Conservation (phyloP, 1,140 invertebrate species). For the Aphis gossypii region DNA sequence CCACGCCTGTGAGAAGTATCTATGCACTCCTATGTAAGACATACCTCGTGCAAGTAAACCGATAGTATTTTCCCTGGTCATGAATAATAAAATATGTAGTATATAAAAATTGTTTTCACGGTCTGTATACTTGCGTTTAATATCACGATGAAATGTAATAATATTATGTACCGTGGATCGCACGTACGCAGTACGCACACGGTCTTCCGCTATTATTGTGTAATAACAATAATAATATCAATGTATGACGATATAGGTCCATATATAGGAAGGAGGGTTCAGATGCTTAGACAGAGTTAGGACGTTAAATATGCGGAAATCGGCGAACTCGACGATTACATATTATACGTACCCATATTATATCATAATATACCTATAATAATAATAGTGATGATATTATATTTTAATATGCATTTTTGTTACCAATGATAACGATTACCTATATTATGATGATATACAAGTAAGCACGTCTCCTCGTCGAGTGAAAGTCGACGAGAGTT, state of each 20-base stretch:
- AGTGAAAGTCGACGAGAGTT: not conserved
- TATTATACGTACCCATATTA: not conserved
- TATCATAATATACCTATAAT: not conserved
- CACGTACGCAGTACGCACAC: not conserved
- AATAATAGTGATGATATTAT: conserved; percentile 6
- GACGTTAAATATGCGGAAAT: not conserved
- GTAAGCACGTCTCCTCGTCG: not conserved
- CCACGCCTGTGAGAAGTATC: not conserved
- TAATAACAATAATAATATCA: not conserved
- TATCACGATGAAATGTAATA: not conserved
- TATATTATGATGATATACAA: not conserved
- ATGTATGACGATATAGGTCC: not conserved
- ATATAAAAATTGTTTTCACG: not conserved
- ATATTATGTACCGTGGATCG: not conserved
- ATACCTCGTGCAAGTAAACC: not conserved
- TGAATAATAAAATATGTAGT: not conserved
- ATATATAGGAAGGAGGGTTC: not conserved
- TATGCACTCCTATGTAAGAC: not conserved
- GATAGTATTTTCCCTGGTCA: not conserved
- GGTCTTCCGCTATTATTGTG: not conserved
- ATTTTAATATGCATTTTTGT: not conserved
- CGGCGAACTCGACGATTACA: not conserved
- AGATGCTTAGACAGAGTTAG: not conserved
- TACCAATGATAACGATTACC: not conserved
- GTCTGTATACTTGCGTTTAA: not conserved